Evolutionary conservation across 2,888 invertebrate genomes (phyloP).

Genomic region (Habroteleia sp.): DNA sequence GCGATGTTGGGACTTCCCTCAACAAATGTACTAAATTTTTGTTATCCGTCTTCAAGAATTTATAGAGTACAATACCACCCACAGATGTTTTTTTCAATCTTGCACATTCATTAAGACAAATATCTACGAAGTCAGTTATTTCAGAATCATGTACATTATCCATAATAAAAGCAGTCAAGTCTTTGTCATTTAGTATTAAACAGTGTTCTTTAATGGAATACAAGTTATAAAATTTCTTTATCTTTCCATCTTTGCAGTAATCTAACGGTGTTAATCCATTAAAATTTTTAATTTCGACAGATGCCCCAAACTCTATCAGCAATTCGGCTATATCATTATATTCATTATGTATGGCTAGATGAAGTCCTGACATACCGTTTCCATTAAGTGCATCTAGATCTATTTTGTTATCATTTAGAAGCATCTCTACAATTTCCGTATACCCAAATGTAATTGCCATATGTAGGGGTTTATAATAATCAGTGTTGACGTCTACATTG

Average conservation of each 20-base stretch:
- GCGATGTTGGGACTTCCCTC: too few species aligned
- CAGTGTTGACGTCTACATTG: slow-evolving; percentile 17
- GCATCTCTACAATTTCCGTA: slow-evolving; percentile 30
- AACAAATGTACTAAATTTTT: neutral
- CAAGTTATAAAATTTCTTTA: slow-evolving; percentile 5
- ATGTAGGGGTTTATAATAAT: slow-evolving; percentile 22
- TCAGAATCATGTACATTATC: slow-evolving; percentile 11
- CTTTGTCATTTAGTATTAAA: slow-evolving; percentile 15
- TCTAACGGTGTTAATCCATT: slow-evolving; percentile 19
- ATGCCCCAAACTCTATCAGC: slow-evolving; percentile 41
- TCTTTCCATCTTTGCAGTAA: slow-evolving; percentile 26
- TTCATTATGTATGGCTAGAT: slow-evolving; percentile 27
- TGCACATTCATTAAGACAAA: slow-evolving; percentile 36
- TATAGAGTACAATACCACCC: slow-evolving; percentile 28
- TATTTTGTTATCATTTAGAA: slow-evolving; percentile 18
- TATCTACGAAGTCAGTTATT: slow-evolving; percentile 21
- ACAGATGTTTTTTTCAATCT: slow-evolving; percentile 35
- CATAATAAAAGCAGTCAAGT: neutral
- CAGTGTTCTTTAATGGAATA: slow-evolving; percentile 17
- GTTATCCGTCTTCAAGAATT: slow-evolving; percentile 26
- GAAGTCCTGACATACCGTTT: slow-evolving; percentile 45
- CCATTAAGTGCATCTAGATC: slow-evolving; percentile 17
- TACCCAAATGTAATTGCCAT: slow-evolving; percentile 19
- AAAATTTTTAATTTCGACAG: slow-evolving; percentile 5
- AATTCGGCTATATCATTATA: slow-evolving; percentile 12